phyloP scores from a whole-genome alignment of 2,797 vertebrate species.

The Ciconia nigra region DNA sequence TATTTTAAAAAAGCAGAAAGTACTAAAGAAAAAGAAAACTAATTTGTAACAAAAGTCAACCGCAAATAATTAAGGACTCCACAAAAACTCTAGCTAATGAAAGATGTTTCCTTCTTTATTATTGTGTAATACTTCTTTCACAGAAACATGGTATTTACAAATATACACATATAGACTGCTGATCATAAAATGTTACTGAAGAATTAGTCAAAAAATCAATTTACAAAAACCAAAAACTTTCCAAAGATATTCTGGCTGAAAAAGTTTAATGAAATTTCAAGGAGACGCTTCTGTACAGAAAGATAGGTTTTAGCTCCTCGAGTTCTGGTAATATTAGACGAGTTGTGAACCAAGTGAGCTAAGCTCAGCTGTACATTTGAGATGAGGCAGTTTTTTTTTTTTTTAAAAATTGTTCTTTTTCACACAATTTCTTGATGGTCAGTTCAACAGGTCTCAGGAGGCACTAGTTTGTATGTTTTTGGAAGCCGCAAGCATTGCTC shows the following conservation, averaged over 20 bases:
- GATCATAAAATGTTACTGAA: slow-evolving; percentile 77
- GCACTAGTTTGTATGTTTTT: slow-evolving; percentile 90
- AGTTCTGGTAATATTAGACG: background rate
- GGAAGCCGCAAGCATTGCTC: slow-evolving; percentile 96
- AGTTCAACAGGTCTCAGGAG: slow-evolving; percentile 75
- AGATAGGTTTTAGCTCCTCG: background rate
- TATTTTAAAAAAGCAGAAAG: background rate
- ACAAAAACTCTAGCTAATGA: slow-evolving; percentile 61
- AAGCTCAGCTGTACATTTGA: slow-evolving; percentile 20
- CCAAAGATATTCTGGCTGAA: slow-evolving; percentile 46
- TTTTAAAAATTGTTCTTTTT: background rate
- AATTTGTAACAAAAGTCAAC: background rate
- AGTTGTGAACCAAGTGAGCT: background rate
- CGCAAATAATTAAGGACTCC: background rate
- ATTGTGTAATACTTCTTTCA: slow-evolving; percentile 75
- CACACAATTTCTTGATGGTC: background rate
- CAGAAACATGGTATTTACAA: slow-evolving; percentile 82
- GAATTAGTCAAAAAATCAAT: slow-evolving; percentile 78
- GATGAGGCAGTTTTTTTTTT: slow-evolving; percentile 33
- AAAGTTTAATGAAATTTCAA: slow-evolving; percentile 14
- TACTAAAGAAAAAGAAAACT: background rate
- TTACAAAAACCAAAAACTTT: slow-evolving; percentile 72
- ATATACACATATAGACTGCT: slow-evolving; percentile 77
- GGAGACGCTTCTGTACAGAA: slow-evolving; percentile 12
- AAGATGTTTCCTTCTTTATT: slow-evolving; percentile 75